Evolutionary conservation across 2,113 vertebrate species (phyloP).

Genomic region (Alaudala cheleensis): DNA sequence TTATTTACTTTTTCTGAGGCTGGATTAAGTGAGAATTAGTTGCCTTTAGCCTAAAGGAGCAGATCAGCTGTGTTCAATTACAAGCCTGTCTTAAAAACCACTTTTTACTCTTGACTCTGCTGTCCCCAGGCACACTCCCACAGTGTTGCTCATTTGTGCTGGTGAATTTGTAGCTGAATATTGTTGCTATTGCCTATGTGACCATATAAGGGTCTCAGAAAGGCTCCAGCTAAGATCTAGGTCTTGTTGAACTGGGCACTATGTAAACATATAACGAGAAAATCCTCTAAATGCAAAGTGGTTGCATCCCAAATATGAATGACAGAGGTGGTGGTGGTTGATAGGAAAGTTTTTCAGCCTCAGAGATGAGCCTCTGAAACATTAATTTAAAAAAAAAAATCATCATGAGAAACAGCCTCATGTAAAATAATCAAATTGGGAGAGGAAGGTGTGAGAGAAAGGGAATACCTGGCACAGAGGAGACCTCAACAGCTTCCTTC

Average conservation of each 20-base stretch:
- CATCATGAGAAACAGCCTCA: not conserved
- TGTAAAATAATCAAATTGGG: not conserved
- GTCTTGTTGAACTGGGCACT: not conserved
- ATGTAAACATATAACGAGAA: not conserved
- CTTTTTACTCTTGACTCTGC: not conserved
- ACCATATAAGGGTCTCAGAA: not conserved
- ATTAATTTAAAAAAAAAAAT: slow-evolving; percentile 16
- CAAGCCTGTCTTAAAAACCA: not conserved
- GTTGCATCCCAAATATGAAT: not conserved
- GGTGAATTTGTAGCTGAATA: slow-evolving; percentile 1
- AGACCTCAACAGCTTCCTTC: not conserved
- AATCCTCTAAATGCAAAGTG: not conserved
- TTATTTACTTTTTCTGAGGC: not conserved
- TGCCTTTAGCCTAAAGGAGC: not conserved
- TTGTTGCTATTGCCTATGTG: not conserved
- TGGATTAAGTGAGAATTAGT: not conserved
- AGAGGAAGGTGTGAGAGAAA: not conserved
- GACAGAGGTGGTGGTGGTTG: not conserved
- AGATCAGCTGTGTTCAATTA: not conserved
- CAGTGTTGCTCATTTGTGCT: not conserved
- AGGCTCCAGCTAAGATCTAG: not conserved
- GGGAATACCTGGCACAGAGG: not conserved
- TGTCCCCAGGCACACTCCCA: not conserved
- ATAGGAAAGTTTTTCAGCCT: not conserved
- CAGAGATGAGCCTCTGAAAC: not conserved